Evolutionary conservation across 2,888 invertebrate species (phyloP).

Genomic region (Metacarcinus magister): DNA sequence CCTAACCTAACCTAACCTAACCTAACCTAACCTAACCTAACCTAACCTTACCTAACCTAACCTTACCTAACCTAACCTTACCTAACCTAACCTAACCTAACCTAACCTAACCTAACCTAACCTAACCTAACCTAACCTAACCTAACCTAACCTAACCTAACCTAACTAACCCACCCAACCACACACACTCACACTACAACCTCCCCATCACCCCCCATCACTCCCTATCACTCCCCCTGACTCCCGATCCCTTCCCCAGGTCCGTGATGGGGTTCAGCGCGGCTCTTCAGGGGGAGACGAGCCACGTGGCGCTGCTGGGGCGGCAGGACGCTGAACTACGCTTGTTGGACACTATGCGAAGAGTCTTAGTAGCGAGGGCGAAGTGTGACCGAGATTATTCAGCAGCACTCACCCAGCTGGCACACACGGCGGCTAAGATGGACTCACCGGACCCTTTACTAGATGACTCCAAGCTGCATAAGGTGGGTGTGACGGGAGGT

Average conservation of each 20-base stretch:
- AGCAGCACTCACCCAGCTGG: constrained; percentile 91
- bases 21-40: too few relatives aligned
- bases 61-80: too few relatives aligned
- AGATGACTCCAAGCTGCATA: constrained; percentile 78
- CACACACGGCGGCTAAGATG: constrained; percentile 92
- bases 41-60: too few relatives aligned
- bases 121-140: too few relatives aligned
- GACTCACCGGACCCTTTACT: constrained; percentile 88
- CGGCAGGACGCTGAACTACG: constrained; percentile 97
- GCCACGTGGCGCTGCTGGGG: constrained; percentile 95
- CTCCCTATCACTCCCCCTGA: neutral
- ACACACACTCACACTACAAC: neutral
- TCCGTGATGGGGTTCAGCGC: constrained; percentile 89
- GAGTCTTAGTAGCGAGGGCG: constrained; percentile 93
- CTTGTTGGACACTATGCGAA: constrained; percentile 95
- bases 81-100: neutral
- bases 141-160: too few relatives aligned
- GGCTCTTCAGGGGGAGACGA: constrained; percentile 93
- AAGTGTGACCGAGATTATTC: constrained; percentile 97
- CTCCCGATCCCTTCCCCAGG: constrained; percentile 34
- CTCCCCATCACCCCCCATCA: neutral
- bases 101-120: too few relatives aligned
- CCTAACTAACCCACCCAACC: neutral
- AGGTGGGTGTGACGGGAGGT: constrained; percentile 65
- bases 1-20: too few relatives aligned